These are phyloP conservation scores for Folsomia manolachei DNA, from an alignment of 2,888 invertebrate genomes.

Conservation along the genomic window DNA sequence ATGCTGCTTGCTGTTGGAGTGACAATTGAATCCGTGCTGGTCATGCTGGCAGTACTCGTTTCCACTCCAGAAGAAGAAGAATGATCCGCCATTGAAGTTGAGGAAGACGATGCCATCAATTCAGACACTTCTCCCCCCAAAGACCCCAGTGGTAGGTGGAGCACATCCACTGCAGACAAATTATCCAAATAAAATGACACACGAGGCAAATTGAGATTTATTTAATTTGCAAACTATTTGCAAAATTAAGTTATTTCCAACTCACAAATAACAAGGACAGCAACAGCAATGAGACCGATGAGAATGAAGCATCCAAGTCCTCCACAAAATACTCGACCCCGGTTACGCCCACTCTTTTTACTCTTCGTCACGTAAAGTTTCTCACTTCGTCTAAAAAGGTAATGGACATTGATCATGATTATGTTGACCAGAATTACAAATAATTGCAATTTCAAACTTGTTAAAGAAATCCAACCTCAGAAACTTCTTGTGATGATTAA, in stretches of 20 bases:
- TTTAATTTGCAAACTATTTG: not conserved
- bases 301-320: conserved; percentile 65
- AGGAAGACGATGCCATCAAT: not conserved
- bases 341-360: conserved; percentile 61
- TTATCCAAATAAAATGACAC: too few relatives aligned
- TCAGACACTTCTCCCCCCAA: not conserved
- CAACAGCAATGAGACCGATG: conserved; percentile 66
- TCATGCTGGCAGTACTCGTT: not conserved
- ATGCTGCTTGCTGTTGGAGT: not conserved
- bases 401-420: not conserved
- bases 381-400: conserved; percentile 64
- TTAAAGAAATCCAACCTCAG: conserved; percentile 66
- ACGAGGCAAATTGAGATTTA: not conserved
- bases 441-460: too few relatives aligned
- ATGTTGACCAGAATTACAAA: too few relatives aligned
- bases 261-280: conserved; percentile 71
- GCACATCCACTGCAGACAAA: not conserved
- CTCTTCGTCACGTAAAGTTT: conserved; percentile 73
- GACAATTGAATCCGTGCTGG: not conserved
- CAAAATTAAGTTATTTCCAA: too few relatives aligned
- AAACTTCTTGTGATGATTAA: conserved; percentile 79
- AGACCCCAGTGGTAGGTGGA: not conserved
- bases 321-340: conserved; percentile 68
- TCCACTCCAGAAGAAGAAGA: not conserved
- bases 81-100: not conserved